phyloP scores from a whole-genome alignment of 37 sponge, comb jelly and placozoan species.

The Hormiphora californensis region DNA sequence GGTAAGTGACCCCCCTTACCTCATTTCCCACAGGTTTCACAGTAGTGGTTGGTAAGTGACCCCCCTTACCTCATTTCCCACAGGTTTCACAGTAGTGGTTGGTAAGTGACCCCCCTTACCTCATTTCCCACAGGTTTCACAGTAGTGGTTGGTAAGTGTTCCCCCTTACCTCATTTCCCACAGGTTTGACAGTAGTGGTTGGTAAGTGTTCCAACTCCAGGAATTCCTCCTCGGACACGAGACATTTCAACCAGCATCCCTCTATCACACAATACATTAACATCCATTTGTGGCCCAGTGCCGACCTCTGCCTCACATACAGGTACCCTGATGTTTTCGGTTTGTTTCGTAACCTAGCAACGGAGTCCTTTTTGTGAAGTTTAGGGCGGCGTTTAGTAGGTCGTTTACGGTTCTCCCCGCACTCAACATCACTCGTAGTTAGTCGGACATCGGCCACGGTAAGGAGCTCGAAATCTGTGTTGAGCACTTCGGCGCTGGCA shows the following conservation, averaged over 20 bases:
- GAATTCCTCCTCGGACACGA: conserved; percentile 35
- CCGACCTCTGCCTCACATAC: conserved; percentile 45
- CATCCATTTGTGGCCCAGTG: conserved; percentile 53
- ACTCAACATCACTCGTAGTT: too few species aligned
- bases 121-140: conserved; percentile 37
- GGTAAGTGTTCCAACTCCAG: conserved; percentile 45
- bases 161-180: conserved; percentile 33
- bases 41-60: conserved; percentile 38
- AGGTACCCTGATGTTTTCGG: neutral
- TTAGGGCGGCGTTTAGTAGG: neutral
- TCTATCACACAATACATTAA: conserved; percentile 50
- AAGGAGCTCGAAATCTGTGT: too few species aligned
- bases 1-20: too few species aligned
- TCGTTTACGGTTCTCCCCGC: too few species aligned
- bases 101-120: conserved; percentile 50
- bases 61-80: conserved; percentile 35
- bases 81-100: conserved; percentile 47
- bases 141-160: conserved; percentile 38
- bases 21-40: conserved; percentile 37
- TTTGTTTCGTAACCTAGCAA: neutral
- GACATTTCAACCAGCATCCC: conserved; percentile 26
- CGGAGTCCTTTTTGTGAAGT: conserved; percentile 16
- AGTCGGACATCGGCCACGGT: too few species aligned
- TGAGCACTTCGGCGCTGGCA: too few species aligned
- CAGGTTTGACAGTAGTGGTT: conserved; percentile 49